Base-by-base conservation (phyloP, 2,888 invertebrate species). In the Halocaridina rubra region DNA sequence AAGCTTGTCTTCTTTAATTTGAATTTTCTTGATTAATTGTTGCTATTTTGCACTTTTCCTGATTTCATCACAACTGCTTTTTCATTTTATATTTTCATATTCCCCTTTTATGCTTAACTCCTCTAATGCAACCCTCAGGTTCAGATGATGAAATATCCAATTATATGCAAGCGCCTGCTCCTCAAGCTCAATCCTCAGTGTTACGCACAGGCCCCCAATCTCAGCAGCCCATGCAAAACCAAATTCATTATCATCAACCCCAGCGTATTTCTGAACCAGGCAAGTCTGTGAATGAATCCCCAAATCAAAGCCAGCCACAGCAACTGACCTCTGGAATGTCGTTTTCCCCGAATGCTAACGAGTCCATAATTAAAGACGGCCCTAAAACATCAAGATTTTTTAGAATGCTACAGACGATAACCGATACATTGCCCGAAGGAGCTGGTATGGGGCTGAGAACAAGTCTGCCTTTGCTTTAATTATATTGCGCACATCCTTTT, bases 101-200 rank as follows among this genome's bases (percentile, higher is more conserved):
- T 29, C 32, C 57, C 67, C 59, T 59, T 78, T 84, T 78, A 84
- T 72, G 64, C 61, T 84, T 77, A 78, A 71, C 39, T 84, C 77
- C 72, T 77, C 76, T 33, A 84, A 84, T 71, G 72, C 74, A 84
- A 74, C 82, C 82, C 82, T 78, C 82, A 84, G 82, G 82, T 84
- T 84, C 82, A 72, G 82, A 84, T 78, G 82, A 84, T 78, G 82
- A 84, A 84, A 84, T 78, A 77, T 78, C 82, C 82, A 78, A 72
- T 78, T 84, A 78, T 78, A 84, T 84, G 82, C 82, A 76, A 76
- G 67, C 75, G 81, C 53, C 46, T 76, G 29, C 30, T 27, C 81
- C 30, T 30, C 76, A 78, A 29, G 29, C 82, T 57, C 61, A 72
- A 61, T 22, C 46, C 72, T 77, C 82, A 46, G 82, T 69, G 72